phyloP scores from a whole-genome alignment of 2,797 vertebrate genomes.

The Sebastes oblongus region DNA sequence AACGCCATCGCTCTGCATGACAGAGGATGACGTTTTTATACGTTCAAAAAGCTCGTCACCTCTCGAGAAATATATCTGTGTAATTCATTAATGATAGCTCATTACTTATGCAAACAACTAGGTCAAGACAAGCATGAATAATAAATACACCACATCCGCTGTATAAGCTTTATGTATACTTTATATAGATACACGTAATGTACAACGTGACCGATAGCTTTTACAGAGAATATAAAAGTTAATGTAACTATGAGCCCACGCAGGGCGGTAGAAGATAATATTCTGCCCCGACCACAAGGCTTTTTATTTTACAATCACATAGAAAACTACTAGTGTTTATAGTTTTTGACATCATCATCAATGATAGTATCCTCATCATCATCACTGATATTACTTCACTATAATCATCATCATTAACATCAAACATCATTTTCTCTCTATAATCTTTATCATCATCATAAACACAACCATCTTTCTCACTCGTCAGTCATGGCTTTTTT shows the following conservation, averaged over 20 bases:
- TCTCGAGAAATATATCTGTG: not conserved
- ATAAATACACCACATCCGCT: constrained; percentile 50
- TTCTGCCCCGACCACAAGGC: constrained; percentile 71
- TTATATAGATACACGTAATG: constrained; percentile 80
- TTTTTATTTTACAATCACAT: constrained; percentile 83
- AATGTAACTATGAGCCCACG: constrained; percentile 70
- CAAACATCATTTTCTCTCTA: constrained; percentile 36
- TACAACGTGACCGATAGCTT: constrained; percentile 80
- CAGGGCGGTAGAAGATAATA: constrained; percentile 74
- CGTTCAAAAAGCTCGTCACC: not conserved
- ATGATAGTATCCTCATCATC: constrained; percentile 38
- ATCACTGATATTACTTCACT: constrained; percentile 40
- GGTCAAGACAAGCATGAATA: constrained; percentile 64
- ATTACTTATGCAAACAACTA: constrained; percentile 57
- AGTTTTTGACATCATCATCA: constrained; percentile 66
- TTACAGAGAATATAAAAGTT: constrained; percentile 84
- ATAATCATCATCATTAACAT: constrained; percentile 43
- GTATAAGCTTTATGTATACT: constrained; percentile 73
- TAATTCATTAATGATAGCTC: constrained; percentile 27
- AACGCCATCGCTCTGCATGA: not conserved
- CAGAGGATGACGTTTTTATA: not conserved
- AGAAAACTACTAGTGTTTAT: constrained; percentile 78
- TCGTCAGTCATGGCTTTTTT: constrained; percentile 68
- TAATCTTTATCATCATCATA: constrained; percentile 46
- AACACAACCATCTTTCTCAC: constrained; percentile 52